Base-by-base conservation (phyloP, 2,888 invertebrate species). In the Scaeva pyrastri region DNA sequence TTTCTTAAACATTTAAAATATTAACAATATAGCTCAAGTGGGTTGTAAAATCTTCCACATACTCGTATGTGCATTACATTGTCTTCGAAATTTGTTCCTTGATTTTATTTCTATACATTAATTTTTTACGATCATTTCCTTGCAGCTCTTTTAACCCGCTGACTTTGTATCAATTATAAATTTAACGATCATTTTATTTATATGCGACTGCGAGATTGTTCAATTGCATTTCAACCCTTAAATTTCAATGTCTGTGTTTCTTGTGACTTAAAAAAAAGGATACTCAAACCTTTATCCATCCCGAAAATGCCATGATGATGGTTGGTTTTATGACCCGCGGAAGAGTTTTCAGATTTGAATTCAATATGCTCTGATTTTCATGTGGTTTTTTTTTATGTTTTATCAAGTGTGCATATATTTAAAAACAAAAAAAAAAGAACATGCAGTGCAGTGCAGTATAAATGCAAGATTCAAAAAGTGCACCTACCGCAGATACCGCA, bases 121-220 rank as follows among this genome's bases (percentile, higher is more conserved):
- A 1, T 56, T 14, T 85, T 86, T 86, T 73, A 81, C 70, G 82
- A 77, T 86, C 76, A 60, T 64, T 76, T 76, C 31, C 48, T 48
- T 31, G 31, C 68, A 76, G 39, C 43, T 79, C 74, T 75, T 45
- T 43, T 50, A 45, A 21, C 48, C 52, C 70, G 72, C 68, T 73
- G 77, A 77, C 82, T 77, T 48, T 31, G 66, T 48, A 82, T 86
- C 82, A 86, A 86, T 82, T 86, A 82, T 60, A 74, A n/a, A n/a
- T 86, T 86, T 86, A 82, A 86, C 82, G 82, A 86, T 82, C 86
- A 74, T 78, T 82, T 86, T 86, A 77, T 86, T 86, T 86, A 86
- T 78, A 78, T 31, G 31, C 31, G 1, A 71, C 64, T n/a, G n/a
- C n/a, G n/a, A n/a, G n/a, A n/a, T n/a, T 64, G 50, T 86, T 86